Evolutionary conservation across 30 jellyfish, hydroid and myxozoan species (phyloP), one percentile per base, ranked within the genome.

Genomic region (Aurelia aurita): DNA sequence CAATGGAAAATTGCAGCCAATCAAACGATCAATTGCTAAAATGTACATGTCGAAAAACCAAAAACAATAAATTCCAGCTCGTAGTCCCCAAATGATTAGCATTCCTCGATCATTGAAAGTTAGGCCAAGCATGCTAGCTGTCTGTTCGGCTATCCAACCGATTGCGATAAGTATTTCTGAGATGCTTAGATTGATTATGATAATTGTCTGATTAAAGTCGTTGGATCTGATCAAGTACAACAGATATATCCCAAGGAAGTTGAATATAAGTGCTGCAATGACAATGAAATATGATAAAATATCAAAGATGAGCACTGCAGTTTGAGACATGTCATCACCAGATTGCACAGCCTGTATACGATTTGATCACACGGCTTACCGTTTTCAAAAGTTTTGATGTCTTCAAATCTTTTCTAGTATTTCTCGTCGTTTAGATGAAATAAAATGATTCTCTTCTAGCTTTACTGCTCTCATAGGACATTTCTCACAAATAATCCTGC

Each of bases 21-120:
- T n/a, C 0, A 72, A 51, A 28, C 91, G 91, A 55, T 81, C 91
- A 16, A 81, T 27, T 14, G 91, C 80, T 63, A 81, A 25, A 22
- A 81, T 5, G 29, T 72, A 81, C 91, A 81, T 81, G 20, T 47
- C 82, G 60, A 18, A 44, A 55, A 81, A 81, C 91, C 91, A 81
- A 26, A 81, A 81, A 23, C 91, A 81, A 51, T 81, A 81, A 9
- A 72, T 85, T 5, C 85, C 91, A 15, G 91, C 91, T 55, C 91
- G 79, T 9, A 81, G 5, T 19, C 79, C 84, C 91, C 91, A 81
- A 9, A 81, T 55, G 31, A 67, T 26, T 16, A 31, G 91, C 85
- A 69, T 19, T 8, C 53, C 34, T 55, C 91, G 57, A 58, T 81
- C 91, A 1, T 22, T 43, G 61, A 20, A 57, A 15, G 78, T 49